A percentile compares a stretch with the other conserved stretches of the same genome.
Evolutionary conservation across 2,113 vertebrate genomes (phyloP).

Genomic region (Poeciliopsis turrubarensis): DNA sequence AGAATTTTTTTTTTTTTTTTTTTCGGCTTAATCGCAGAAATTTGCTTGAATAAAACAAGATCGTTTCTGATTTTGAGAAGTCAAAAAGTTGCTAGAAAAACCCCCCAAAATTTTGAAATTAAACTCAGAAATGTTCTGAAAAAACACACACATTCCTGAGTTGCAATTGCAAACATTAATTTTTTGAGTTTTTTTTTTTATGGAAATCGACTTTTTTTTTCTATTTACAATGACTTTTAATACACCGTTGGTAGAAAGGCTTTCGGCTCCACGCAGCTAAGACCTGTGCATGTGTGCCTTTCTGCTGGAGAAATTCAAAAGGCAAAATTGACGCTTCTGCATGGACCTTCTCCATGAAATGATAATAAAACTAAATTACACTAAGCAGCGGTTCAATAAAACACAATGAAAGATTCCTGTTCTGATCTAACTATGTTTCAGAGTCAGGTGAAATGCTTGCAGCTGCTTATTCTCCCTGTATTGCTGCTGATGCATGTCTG

Average conservation of each 20-base stretch:
- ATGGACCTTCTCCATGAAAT: conserved; percentile 21
- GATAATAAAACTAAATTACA: not conserved
- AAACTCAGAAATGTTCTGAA: too few relatives aligned
- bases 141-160: too few relatives aligned
- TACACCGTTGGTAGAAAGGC: not conserved
- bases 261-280: conserved; percentile 1
- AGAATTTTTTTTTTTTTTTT: too few relatives aligned
- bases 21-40: not conserved
- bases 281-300: conserved; percentile 15
- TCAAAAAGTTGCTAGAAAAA: too few relatives aligned
- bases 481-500: conserved; percentile 47
- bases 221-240: too few relatives aligned
- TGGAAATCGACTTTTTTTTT: too few relatives aligned
- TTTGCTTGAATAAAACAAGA: too few relatives aligned
- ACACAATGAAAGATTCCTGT: not conserved
- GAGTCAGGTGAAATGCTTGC: not conserved
- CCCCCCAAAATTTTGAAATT: too few relatives aligned
- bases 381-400: not conserved
- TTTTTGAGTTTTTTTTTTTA: too few relatives aligned
- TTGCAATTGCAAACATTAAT: too few relatives aligned
- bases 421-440: not conserved
- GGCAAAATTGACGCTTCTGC: conserved; percentile 41
- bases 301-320: conserved; percentile 4
- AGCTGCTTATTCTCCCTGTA: conserved; percentile 6
- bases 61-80: too few relatives aligned